Conservation (phyloP, 2,113 vertebrate species). For the Chrysemys picta region DNA sequence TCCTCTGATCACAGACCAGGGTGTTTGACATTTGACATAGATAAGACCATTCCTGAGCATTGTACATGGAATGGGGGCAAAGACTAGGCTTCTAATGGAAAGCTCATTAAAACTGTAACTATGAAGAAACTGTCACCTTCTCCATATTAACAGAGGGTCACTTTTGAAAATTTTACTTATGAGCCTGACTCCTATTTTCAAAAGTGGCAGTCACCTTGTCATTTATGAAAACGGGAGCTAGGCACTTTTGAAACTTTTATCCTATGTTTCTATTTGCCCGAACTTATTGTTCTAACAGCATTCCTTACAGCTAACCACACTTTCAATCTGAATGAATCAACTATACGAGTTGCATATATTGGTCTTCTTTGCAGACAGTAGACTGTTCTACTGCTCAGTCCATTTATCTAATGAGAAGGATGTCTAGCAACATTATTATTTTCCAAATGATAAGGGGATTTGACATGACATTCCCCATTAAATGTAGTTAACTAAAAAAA, state of each 20-base stretch:
- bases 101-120: neutral
- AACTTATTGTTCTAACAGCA: neutral
- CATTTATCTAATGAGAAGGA: neutral
- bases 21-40: constrained; percentile 17
- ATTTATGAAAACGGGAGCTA: neutral
- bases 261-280: neutral
- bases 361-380: neutral
- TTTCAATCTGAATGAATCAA: neutral
- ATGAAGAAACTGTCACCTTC: neutral
- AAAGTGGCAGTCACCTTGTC: neutral
- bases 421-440: neutral
- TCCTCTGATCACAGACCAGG: too few relatives aligned
- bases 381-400: neutral
- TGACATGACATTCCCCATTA: neutral
- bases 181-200: constrained; percentile 5
- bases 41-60: constrained; percentile 16
- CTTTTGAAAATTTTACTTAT: neutral
- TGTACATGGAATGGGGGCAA: neutral
- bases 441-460: neutral
- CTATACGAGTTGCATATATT: neutral
- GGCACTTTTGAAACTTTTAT: neutral
- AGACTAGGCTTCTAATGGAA: constrained; percentile 16
- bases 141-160: neutral
- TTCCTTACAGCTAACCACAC: neutral
- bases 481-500: neutral